Percentiles rank a stretch among this genome's conserved stretches.
These are phyloP conservation scores for Lasioglossum zephyrum DNA, from an alignment of 2,888 invertebrate species.

Conservation along the genomic window DNA sequence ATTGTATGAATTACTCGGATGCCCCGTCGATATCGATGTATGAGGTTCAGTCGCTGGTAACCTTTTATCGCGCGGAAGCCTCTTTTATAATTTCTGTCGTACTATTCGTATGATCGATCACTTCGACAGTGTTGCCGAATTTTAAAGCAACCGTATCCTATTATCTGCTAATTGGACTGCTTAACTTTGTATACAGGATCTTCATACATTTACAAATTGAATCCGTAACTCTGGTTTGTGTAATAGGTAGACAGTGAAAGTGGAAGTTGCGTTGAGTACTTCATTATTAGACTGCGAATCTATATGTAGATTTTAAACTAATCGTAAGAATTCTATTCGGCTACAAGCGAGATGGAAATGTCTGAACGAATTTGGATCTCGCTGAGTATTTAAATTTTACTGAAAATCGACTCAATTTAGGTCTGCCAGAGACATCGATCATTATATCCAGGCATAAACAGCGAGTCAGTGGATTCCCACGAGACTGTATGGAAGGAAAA, in stretches of 20 bases:
- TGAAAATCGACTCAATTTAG: not conserved
- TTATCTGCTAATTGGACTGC: not conserved
- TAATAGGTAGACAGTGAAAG: not conserved
- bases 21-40: constrained; percentile 53
- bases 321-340: not conserved
- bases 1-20: constrained; percentile 47
- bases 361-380: not conserved
- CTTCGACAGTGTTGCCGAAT: not conserved
- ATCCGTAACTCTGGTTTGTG: no score
- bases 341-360: not conserved
- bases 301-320: not conserved
- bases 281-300: not conserved
- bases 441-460: not conserved
- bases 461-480: constrained; percentile 31
- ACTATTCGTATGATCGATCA: not conserved
- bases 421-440: not conserved
- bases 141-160: not conserved
- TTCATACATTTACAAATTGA: no score
- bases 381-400: not conserved
- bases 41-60: constrained; percentile 38
- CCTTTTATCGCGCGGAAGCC: constrained; percentile 29
- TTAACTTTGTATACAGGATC: not conserved
- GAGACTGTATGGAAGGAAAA: constrained; percentile 21
- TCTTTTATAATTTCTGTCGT: not conserved
- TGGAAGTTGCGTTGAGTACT: not conserved